These are phyloP conservation scores for Hucho hucho DNA, from an alignment of 2,113 vertebrate species.

Conservation along the genomic window DNA sequence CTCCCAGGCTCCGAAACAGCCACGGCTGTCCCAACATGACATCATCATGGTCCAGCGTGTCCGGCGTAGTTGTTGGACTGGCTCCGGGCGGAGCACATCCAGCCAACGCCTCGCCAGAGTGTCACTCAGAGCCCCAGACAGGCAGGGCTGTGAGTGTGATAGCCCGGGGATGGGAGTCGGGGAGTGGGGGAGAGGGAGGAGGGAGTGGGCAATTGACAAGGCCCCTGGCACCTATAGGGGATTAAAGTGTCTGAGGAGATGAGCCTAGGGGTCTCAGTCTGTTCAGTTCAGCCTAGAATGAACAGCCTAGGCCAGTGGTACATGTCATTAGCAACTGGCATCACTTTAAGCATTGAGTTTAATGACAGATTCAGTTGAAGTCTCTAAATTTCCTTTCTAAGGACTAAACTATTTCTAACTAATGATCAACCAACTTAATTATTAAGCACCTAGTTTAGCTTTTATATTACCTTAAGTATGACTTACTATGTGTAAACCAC, in stretches of 20 bases:
- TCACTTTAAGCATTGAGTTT: neutral
- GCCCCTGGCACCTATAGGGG: constrained; percentile 28
- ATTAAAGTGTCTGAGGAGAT: constrained; percentile 37
- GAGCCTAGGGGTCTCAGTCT: constrained; percentile 31
- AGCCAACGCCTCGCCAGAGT: constrained; percentile 31
- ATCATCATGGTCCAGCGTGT: constrained; percentile 44
- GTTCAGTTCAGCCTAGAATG: constrained; percentile 39
- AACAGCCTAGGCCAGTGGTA: constrained; percentile 13
- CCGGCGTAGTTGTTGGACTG: constrained; percentile 9
- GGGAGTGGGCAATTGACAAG: constrained; percentile 30
- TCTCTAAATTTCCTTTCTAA: no score
- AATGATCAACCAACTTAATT: no score
- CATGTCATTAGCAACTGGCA: constrained; percentile 12
- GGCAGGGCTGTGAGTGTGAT: constrained; percentile 41
- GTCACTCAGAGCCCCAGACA: constrained; percentile 55
- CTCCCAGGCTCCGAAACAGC: constrained; percentile 26
- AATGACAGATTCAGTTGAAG: no score
- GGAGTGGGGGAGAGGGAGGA: constrained; percentile 10
- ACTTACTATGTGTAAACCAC: no score
- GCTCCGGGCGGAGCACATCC: constrained; percentile 33
- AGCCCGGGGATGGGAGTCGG: constrained; percentile 24
- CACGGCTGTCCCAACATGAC: constrained; percentile 49
- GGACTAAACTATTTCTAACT: no score
- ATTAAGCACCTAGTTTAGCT: no score
- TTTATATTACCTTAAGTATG: no score